A percentile compares a stretch with the other conserved stretches of the same genome.
These are phyloP conservation scores for Rhineura floridana DNA, from an alignment of 2,113 vertebrate genomes.

Conservation along the genomic window DNA sequence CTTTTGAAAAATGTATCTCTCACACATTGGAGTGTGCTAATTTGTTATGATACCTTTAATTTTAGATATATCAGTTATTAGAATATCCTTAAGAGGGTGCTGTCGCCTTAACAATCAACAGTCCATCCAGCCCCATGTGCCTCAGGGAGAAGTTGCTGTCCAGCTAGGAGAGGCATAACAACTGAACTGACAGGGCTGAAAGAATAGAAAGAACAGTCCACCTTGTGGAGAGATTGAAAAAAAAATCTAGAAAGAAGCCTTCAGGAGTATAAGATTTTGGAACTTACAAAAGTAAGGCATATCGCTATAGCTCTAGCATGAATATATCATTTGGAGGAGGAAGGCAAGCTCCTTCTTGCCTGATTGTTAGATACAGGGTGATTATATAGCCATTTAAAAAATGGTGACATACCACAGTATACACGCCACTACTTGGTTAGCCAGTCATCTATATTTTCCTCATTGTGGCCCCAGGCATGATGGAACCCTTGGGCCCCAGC, in stretches of 20 bases:
- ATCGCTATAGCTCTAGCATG: not conserved
- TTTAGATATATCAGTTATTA: not conserved
- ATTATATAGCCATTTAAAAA: not conserved
- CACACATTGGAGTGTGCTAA: not conserved
- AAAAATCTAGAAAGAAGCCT: not conserved
- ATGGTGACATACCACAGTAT: not conserved
- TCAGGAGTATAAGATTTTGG: not conserved
- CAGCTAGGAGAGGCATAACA: not conserved
- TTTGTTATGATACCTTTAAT: not conserved
- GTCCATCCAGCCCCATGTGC: not conserved
- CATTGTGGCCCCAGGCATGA: too few relatives aligned
- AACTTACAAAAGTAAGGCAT: not conserved
- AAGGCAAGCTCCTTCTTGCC: not conserved
- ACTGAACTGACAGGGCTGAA: not conserved
- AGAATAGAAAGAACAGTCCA: not conserved
- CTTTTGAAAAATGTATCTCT: not conserved
- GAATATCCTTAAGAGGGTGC: slow-evolving; percentile 10
- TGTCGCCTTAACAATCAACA: not conserved
- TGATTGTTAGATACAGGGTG: not conserved
- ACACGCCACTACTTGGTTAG: not conserved
- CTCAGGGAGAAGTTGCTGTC: not conserved
- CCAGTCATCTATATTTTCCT: not conserved
- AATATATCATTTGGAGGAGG: not conserved
- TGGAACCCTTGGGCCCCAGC: too few relatives aligned
- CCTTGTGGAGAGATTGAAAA: not conserved